Evolutionary conservation across 2,888 invertebrate species (phyloP).

Genomic region (Caenorhabditis japonica): DNA sequence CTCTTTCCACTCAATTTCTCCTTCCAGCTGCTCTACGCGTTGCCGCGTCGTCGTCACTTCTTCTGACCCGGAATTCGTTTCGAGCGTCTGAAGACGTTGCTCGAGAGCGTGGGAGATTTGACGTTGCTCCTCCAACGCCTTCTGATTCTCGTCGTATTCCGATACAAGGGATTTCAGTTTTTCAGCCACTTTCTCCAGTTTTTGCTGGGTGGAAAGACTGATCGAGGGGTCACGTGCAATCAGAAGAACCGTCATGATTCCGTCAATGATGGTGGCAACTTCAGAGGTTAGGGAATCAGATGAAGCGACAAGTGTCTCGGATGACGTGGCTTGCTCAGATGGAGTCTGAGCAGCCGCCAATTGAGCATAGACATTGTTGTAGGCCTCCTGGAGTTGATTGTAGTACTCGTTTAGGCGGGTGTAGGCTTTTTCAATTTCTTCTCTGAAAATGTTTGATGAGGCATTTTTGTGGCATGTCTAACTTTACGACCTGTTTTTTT

Average conservation of each 20-base stretch:
- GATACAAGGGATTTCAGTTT: slow-evolving; percentile 26
- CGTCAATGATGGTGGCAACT: slow-evolving; percentile 24
- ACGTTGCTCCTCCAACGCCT: slow-evolving; percentile 50
- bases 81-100: slow-evolving; percentile 41
- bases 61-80: slow-evolving; percentile 8
- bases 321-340: background rate
- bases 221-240: slow-evolving; percentile 13
- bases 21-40: slow-evolving; percentile 49
- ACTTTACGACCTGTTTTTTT: too few relatives aligned
- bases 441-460: slow-evolving; percentile 51
- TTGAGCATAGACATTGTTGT: slow-evolving; percentile 61
- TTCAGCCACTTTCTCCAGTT: slow-evolving; percentile 32
- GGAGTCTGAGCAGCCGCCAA: slow-evolving; percentile 15
- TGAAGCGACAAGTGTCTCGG: background rate
- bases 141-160: slow-evolving; percentile 39
- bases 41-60: slow-evolving; percentile 22
- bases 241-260: slow-evolving; percentile 36
- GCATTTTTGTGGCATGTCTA: too few relatives aligned
- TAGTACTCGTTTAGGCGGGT: slow-evolving; percentile 64
- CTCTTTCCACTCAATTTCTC: slow-evolving; percentile 62
- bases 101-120: slow-evolving; percentile 51
- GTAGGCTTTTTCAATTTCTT: slow-evolving; percentile 68
- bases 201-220: slow-evolving; percentile 13
- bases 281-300: background rate
- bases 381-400: slow-evolving; percentile 65